phyloP scores from a whole-genome alignment of 2,797 vertebrate genomes.

The Tenualosa ilisha region DNA sequence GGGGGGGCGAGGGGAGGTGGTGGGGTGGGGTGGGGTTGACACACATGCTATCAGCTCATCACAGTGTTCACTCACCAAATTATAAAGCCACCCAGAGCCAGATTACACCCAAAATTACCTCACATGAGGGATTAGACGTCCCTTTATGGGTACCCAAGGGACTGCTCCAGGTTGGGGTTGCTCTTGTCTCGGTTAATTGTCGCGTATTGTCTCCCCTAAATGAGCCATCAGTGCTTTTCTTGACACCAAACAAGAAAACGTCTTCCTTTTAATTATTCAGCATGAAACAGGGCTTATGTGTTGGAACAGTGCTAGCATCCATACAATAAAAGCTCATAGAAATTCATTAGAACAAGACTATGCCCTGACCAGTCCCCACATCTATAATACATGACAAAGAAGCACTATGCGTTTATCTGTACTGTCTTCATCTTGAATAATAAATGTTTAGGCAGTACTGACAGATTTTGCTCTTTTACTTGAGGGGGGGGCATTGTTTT shows the following conservation, averaged over 20 bases:
- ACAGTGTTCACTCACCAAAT: background rate
- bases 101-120: slow-evolving; percentile 4
- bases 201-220: slow-evolving; percentile 37
- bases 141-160: background rate
- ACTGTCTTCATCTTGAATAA: too few relatives aligned
- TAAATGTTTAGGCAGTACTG: background rate
- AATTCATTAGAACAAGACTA: slow-evolving; percentile 64
- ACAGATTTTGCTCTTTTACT: too few relatives aligned
- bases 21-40: slow-evolving; percentile 54
- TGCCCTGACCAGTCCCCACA: slow-evolving; percentile 56
- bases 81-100: background rate
- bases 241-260: slow-evolving; percentile 70
- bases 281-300: slow-evolving; percentile 57
- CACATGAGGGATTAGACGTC: slow-evolving; percentile 4
- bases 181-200: slow-evolving; percentile 14
- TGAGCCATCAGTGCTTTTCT: slow-evolving; percentile 67
- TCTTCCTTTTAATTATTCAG: slow-evolving; percentile 76
- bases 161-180: background rate
- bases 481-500: background rate
- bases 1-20: slow-evolving; percentile 63
- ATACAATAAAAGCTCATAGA: too few relatives aligned
- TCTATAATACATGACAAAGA: background rate
- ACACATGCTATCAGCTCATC: slow-evolving; percentile 1
- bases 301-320: slow-evolving; percentile 67
- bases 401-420: background rate